phyloP scores from a whole-genome alignment of 2,797 vertebrate species.

The Chelmon rostratus region DNA sequence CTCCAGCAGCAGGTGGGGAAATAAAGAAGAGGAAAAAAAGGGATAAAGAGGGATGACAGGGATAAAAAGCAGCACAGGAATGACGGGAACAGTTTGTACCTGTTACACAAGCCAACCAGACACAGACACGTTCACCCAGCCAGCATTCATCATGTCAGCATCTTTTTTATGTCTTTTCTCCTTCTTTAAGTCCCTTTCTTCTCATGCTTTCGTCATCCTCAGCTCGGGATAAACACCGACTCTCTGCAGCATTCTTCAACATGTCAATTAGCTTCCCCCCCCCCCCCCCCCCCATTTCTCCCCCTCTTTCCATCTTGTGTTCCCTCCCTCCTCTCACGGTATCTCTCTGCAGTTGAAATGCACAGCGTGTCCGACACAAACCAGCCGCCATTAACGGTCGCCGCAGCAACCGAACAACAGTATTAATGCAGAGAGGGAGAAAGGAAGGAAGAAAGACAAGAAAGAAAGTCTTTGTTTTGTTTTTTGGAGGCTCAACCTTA shows the following conservation, averaged over 20 bases:
- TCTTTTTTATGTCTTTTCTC: conserved; percentile 45
- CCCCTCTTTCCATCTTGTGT: not conserved
- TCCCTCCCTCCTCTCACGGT: conserved; percentile 30
- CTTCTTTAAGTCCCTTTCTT: conserved; percentile 2
- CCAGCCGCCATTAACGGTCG: conserved; percentile 67
- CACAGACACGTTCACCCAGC: conserved; percentile 69
- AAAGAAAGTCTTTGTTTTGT: conserved; percentile 62
- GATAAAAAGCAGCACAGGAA: conserved; percentile 48
- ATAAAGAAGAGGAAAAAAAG: conserved; percentile 46
- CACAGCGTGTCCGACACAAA: conserved; percentile 66
- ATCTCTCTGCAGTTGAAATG: conserved; percentile 77
- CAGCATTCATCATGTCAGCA: conserved; percentile 70
- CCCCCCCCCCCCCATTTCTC: not conserved
- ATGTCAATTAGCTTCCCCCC: conserved; percentile 11
- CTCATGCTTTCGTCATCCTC: conserved; percentile 23
- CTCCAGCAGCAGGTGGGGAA: conserved; percentile 69
- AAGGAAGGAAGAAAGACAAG: conserved; percentile 51
- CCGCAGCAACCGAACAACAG: conserved; percentile 70
- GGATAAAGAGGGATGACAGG: conserved; percentile 55
- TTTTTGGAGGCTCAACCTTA: conserved; percentile 33
- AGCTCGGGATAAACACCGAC: conserved; percentile 33
- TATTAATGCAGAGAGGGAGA: conserved; percentile 49
- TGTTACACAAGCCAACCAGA: conserved; percentile 78
- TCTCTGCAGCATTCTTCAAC: conserved; percentile 24
- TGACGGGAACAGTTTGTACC: conserved; percentile 82